Base-by-base conservation (phyloP, 2,888 invertebrate species). In the Pachymerium ferrugineum region DNA sequence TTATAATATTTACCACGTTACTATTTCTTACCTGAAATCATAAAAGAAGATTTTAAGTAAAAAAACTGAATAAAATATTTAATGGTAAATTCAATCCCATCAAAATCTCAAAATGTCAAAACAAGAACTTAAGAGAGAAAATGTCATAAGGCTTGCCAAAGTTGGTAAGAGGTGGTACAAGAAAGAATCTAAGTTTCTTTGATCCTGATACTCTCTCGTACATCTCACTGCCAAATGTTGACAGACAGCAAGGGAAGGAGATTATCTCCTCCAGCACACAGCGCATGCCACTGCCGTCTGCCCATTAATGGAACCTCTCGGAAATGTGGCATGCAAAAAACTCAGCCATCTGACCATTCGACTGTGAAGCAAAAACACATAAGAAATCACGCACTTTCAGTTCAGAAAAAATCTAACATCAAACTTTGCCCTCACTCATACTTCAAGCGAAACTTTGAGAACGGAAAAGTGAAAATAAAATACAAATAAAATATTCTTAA, bases 341-440 rank as follows among this genome's bases (percentile, higher is more conserved):
- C 38, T 22, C 54, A 54, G 54, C 54, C 54, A 54, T 54, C 54
- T 54, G 54, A 54, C 54, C 54, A 8, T 54, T 54, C 54, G 54
- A 54, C 54, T 54, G 54, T 54, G 54, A 54, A 54, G 54, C 54
- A 54, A 54, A 47, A 54, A 54, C 54, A 54, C 54, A 54, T 54
- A 54, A 54, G 54, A 54, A 54, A 54, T 54, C 54, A 54, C 54
- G 54, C 54, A 25, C 25, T 54, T 54, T n/a, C n/a, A n/a, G 54
- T 25, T 28, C 25, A 54, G 25, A 54, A 22, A 54, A 54, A 54
- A 54, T 25, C 54, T 2, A 22, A 54, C 54, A 54, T 54, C 22
- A 54, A 6, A n/a, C 12, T 54, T 47, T 54, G 54, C 22, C 3
- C 8, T 25, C n/a, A n/a, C n/a, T n/a, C n/a, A 25, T 54, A 12